These are phyloP conservation scores for Crotalus tigris DNA, from an alignment of 2,113 vertebrate genomes.

Conservation along the genomic window DNA sequence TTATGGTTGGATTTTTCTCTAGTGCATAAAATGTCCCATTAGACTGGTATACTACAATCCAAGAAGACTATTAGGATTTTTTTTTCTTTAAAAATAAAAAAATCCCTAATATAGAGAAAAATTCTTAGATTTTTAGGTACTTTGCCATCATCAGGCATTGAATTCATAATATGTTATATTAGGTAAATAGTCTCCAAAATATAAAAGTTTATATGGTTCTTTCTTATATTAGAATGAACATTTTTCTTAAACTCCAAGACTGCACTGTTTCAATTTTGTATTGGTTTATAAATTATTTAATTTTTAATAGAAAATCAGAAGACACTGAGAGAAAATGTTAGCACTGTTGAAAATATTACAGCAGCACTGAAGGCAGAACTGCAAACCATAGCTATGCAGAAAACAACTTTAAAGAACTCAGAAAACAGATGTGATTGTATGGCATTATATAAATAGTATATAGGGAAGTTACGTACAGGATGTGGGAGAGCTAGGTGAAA, in stretches of 20 bases:
- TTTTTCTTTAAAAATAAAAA: neutral
- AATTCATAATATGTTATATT: neutral
- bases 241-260: neutral
- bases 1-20: conserved; percentile 26
- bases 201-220: neutral
- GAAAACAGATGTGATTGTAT: neutral
- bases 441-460: neutral
- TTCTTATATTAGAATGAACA: neutral
- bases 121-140: neutral
- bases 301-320: neutral
- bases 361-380: neutral
- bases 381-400: neutral
- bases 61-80: conserved; percentile 15
- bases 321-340: neutral
- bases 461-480: neutral
- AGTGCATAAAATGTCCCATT: conserved; percentile 28
- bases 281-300: neutral
- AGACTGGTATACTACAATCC: conserved; percentile 28
- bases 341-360: neutral
- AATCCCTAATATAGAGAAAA: conserved; percentile 19
- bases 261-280: neutral
- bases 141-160: neutral
- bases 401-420: neutral
- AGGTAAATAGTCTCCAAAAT: neutral
- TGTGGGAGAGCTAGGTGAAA: neutral